Evolutionary conservation across 2,888 invertebrate species (phyloP).

Genomic region (Scaptomyza cyrtandrae): DNA sequence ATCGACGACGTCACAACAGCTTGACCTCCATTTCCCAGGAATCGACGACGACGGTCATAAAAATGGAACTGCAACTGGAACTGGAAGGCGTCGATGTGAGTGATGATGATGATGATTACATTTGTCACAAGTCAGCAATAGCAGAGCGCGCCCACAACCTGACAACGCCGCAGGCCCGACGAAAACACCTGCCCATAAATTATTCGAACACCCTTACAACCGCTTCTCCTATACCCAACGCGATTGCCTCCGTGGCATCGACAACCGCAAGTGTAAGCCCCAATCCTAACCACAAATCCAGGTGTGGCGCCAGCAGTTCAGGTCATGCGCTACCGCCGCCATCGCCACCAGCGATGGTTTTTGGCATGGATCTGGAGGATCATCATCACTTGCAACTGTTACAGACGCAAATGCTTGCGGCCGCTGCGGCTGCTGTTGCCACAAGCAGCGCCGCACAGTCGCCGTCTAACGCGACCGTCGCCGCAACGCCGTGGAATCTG

Average conservation of each 20-base stretch:
- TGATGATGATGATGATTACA: conserved; percentile 16
- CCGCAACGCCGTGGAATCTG: conserved; percentile 76
- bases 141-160: conserved; percentile 32
- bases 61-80: conserved; percentile 71
- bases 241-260: background rate
- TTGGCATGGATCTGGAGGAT: conserved; percentile 68
- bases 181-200: conserved; percentile 31
- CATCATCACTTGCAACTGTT: conserved; percentile 77
- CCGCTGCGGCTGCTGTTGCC: conserved; percentile 81
- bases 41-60: conserved; percentile 42
- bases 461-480: conserved; percentile 18
- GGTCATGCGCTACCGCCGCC: conserved; percentile 14
- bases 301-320: conserved; percentile 1
- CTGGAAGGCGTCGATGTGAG: conserved; percentile 55
- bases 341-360: conserved; percentile 43
- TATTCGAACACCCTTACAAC: conserved; percentile 3
- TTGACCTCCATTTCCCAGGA: conserved; percentile 47
- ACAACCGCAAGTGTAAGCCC: conserved; percentile 13
- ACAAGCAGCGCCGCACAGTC: conserved; percentile 21
- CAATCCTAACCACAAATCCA: conserved; percentile 11
- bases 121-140: background rate
- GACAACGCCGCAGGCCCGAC: conserved; percentile 30
- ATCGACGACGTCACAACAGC: conserved; percentile 69
- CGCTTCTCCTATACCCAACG: background rate
- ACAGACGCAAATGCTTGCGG: conserved; percentile 82